Base-by-base conservation (phyloP, 2,113 vertebrate genomes). In the Arvicanthis niloticus region DNA sequence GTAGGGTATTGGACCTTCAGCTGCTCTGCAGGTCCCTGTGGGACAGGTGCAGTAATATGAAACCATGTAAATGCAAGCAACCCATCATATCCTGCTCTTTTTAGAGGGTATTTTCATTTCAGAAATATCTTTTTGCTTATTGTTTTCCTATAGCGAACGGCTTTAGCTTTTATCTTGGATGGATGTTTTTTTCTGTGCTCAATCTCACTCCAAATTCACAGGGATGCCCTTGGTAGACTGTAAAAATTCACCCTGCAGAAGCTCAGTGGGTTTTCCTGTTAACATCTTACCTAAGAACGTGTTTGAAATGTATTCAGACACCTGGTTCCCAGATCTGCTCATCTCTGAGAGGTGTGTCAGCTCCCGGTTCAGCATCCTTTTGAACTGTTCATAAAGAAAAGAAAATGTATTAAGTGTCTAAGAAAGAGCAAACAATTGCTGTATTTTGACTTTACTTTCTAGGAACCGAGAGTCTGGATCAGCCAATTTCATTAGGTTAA, bases 301-400 rank as follows among this genome's bases (percentile, higher is more conserved):
- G 98, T 99, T 99, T 98, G 99, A 99, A 98, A 99, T 99, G 98
- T 99, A 99, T 98, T 99, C 99, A 56, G 99, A 99, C 98, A 99
- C 99, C 98, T 99, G 99, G 99, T 99, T 99, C 95, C 99, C 99
- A 7, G 99, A 99, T 95, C 99, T 99, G 98, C 99, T 99, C 99
- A 99, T 99, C 98, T 99, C 99, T 48, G 99, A 99, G 98, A 99
- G 99, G 98, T 99, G 99, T 72, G 99, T 99, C 97, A 99, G 99
- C 98, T 99, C 99, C 97, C 99, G 99, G 98, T 99, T 99, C 98
- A 99, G 98, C 99, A 99, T 99, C 98, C 99, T 99, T 98, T 99
- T 99, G 99, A 99, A 99, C 99, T 99, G 98, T 92, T 58, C 42
- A 97, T 91, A 65, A 84, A 91, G 70, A 81, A 37, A 97, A 93